A percentile compares a stretch with the other conserved stretches of the same genome.
These are phyloP conservation scores for Phallusia fumigata DNA, from an alignment of 23 tunicate species.

Conservation along the genomic window DNA sequence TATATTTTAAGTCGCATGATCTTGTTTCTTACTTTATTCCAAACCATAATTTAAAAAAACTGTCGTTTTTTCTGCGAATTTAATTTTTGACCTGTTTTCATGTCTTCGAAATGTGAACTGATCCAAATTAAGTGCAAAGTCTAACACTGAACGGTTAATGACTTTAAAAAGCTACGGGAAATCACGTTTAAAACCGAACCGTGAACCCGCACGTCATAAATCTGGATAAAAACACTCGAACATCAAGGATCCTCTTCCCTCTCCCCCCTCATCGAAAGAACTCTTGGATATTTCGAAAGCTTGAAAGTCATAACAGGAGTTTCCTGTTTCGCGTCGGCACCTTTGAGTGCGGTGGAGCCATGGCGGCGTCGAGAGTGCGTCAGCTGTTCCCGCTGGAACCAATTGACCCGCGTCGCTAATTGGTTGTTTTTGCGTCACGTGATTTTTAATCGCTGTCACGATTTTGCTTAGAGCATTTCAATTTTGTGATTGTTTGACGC, in stretches of 20 bases:
- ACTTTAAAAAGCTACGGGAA: not conserved
- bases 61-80: too few relatives aligned
- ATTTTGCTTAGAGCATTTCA: not conserved
- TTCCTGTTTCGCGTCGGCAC: not conserved
- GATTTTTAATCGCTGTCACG: not conserved
- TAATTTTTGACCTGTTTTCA: too few relatives aligned
- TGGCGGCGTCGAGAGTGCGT: not conserved
- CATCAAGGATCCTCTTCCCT: not conserved
- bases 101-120: too few relatives aligned
- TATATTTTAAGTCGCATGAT: too few relatives aligned
- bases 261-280: not conserved
- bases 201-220: not conserved
- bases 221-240: not conserved
- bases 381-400: not conserved
- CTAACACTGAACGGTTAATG: not conserved
- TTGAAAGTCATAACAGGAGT: not conserved
- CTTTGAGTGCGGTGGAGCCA: too few relatives aligned
- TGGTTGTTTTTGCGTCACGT: not conserved
- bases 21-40: too few relatives aligned
- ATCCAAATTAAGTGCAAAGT: too few relatives aligned
- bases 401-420: not conserved
- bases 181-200: not conserved
- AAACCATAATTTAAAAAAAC: too few relatives aligned
- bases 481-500: not conserved
- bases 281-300: not conserved